Base-by-base conservation (phyloP, 2,113 vertebrate genomes). In the Irena cyanogastra region DNA sequence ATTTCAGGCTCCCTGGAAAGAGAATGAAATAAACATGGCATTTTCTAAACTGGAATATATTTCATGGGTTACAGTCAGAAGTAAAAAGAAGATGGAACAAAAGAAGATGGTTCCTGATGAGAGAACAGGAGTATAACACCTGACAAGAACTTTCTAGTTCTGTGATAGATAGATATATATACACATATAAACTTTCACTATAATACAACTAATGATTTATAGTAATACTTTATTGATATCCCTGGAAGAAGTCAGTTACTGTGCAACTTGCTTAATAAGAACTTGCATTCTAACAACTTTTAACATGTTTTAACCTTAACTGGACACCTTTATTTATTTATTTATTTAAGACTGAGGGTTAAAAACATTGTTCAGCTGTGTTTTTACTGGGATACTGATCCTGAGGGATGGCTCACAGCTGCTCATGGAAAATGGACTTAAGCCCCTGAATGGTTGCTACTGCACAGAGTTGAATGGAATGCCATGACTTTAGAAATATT, bases 1-100 rank as follows among this genome's bases (percentile, higher is more conserved):
- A 27, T 97, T 95, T 69, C 89, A 98, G 98, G 70, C 86, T 94
- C 81, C 68, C 78, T 93, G 90, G 92, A 83, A 91, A 63, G 69
- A 96, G 47, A 44, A 83, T 92, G 87, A 71, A 90, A 56, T 87
- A 89, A 94, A 41, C 47, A 94, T 89, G 95, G 83, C 86, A 15
- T 84, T 66, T 82, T 50, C 90, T 77, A 91, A 93, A 70, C 76
- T 93, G 89, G 83, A 96, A 78, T 88, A 21, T 76, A 53, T 88
- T 92, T 97, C 79, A 49, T 37, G 45, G 56, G 9, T 86, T 63
- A 59, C 53, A 53, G 84, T 87, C 72, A n/a, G 64, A 96, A 92
- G 78, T 92, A 94, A 93, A 78, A 87, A 87, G 87, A 96, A 92
- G 81, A 70, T 60, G 52, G 60, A 87, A 87, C 6, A 13, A 91